These are phyloP conservation scores for Sylvia borin DNA, from an alignment of 2,797 vertebrate species.

Conservation along the genomic window DNA sequence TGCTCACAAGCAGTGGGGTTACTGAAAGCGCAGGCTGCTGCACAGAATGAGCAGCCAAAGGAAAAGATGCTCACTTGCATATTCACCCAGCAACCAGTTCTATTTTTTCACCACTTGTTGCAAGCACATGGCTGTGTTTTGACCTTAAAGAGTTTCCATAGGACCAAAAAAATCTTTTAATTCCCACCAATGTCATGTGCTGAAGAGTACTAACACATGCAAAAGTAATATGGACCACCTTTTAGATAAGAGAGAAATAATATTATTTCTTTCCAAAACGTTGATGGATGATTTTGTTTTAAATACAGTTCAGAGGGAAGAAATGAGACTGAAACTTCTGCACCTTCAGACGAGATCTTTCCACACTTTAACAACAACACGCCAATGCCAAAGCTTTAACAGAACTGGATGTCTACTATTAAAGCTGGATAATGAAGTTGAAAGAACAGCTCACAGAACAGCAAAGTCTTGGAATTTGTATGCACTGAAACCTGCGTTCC, in stretches of 20 bases:
- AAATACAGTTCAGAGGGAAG: conserved; percentile 48
- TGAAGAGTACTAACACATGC: not conserved
- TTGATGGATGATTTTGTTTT: conserved; percentile 22
- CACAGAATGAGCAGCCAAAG: not conserved
- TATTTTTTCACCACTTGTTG: not conserved
- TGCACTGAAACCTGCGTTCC: not conserved
- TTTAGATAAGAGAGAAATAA: not conserved
- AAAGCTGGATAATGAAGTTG: not conserved
- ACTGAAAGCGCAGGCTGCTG: not conserved
- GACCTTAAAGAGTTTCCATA: not conserved
- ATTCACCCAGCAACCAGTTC: not conserved
- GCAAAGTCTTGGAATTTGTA: not conserved
- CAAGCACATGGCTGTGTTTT: not conserved
- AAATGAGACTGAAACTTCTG: conserved; percentile 72
- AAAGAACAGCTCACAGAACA: not conserved
- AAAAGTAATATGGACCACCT: not conserved
- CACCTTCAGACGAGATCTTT: conserved; percentile 25
- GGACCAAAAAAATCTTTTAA: not conserved
- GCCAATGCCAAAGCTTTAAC: not conserved
- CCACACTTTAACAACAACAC: not conserved
- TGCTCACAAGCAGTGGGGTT: not conserved
- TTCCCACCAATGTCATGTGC: not conserved
- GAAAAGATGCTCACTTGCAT: not conserved
- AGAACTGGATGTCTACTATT: not conserved
- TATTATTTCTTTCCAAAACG: not conserved